phyloP scores from a whole-genome alignment of 2,797 vertebrate genomes.

The Enteromius fasciolatus region DNA sequence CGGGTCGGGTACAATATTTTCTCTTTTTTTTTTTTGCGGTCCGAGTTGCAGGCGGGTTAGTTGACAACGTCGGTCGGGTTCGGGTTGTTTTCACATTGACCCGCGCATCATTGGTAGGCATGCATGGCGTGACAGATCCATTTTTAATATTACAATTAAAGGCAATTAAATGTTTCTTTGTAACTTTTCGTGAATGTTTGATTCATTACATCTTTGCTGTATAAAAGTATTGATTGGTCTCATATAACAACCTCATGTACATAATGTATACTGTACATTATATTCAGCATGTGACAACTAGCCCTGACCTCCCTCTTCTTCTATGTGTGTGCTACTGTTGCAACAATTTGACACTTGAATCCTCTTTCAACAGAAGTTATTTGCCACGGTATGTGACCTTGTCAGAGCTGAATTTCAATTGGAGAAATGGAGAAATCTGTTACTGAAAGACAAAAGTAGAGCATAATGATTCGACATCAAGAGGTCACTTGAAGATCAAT shows the following conservation, averaged over 20 bases:
- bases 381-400: constrained; percentile 41
- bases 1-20: too few species aligned
- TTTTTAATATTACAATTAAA: neutral
- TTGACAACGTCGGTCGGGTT: too few species aligned
- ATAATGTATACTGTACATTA: neutral
- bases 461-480: constrained; percentile 56
- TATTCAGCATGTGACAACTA: neutral
- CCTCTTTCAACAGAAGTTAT: constrained; percentile 1
- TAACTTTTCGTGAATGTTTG: neutral
- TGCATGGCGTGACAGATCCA: too few species aligned
- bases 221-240: neutral
- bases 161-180: neutral
- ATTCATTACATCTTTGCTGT: neutral
- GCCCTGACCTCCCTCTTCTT: neutral
- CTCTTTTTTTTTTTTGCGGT: too few species aligned
- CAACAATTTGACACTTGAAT: constrained; percentile 11
- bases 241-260: neutral
- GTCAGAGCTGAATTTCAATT: constrained; percentile 61
- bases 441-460: constrained; percentile 38
- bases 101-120: too few species aligned
- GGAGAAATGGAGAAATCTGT: constrained; percentile 46
- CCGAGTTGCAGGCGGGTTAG: too few species aligned
- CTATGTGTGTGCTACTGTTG: neutral
- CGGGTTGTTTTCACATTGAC: too few species aligned
- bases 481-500: constrained; percentile 65